Conservation (phyloP, 1,140 invertebrate genomes). For the Melanaphis sacchari region DNA sequence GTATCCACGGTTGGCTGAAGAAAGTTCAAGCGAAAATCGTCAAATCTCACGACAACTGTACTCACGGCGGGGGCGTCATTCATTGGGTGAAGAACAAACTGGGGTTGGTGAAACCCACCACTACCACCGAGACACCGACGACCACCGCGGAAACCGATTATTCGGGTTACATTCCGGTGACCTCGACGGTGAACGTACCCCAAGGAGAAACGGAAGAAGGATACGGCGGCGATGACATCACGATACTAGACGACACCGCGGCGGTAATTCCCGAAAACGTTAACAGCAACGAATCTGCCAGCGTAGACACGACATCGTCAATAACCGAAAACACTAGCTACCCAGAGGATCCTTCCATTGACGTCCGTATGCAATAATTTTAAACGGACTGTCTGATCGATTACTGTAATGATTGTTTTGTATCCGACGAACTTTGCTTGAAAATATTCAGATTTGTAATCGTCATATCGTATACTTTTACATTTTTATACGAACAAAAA, state of each 20-base stretch:
- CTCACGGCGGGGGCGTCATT: not conserved
- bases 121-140: not conserved
- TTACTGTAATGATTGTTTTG: not conserved
- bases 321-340: not conserved
- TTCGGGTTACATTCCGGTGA: not conserved
- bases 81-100: not conserved
- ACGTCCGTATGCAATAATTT: not conserved
- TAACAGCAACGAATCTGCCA: not conserved
- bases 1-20: not conserved
- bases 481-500: not conserved
- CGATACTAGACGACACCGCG: not conserved
- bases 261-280: not conserved
- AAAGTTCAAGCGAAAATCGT: not conserved
- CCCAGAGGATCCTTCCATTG: not conserved
- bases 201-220: not conserved
- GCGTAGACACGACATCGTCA: not conserved
- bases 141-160: not conserved
- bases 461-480: not conserved
- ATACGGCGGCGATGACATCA: not conserved
- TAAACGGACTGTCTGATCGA: too few species aligned
- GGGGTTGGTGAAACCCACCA: not conserved
- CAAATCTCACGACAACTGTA: not conserved
- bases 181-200: not conserved
- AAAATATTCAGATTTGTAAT: not conserved
- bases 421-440: not conserved